These are phyloP conservation scores for Leptosomus discolor DNA, from an alignment of 2,113 vertebrate genomes.

Conservation along the genomic window DNA sequence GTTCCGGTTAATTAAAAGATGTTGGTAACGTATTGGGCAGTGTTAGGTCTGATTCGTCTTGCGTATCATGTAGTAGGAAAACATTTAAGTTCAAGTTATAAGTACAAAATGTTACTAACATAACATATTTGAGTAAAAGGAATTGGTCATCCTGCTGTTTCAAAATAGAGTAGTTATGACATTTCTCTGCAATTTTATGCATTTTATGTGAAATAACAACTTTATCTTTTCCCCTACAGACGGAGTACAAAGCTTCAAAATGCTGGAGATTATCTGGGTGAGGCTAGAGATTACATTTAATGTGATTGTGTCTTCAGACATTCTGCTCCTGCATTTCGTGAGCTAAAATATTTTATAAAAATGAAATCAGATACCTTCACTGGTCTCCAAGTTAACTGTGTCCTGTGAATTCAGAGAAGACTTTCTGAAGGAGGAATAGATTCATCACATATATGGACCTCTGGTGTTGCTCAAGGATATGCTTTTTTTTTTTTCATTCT, in stretches of 20 bases:
- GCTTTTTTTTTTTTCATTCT: neutral
- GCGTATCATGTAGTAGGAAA: neutral
- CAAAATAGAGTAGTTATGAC: neutral
- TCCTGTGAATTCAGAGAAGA: conserved; percentile 42
- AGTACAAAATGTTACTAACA: neutral
- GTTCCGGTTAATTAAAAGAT: neutral
- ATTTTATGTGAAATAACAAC: conserved; percentile 35
- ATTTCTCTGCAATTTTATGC: neutral
- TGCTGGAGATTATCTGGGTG: conserved; percentile 61
- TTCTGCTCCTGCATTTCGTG: conserved; percentile 42
- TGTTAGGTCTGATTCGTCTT: neutral
- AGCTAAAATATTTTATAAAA: conserved; percentile 42
- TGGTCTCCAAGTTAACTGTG: neutral
- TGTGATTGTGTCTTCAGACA: conserved; percentile 36
- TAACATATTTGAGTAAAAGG: neutral
- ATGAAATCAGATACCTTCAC: conserved; percentile 14
- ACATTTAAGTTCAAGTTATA: neutral
- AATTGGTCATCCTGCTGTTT: neutral
- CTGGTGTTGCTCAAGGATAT: neutral
- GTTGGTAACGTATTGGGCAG: neutral
- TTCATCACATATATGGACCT: neutral
- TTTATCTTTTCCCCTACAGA: conserved; percentile 41
- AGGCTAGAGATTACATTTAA: conserved; percentile 48
- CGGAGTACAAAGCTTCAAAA: conserved; percentile 52
- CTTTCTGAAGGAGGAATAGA: conserved; percentile 37